These are phyloP conservation scores for cattle (Bos taurus) DNA, from an alignment of 2,113 vertebrate species.

Conservation along the genomic window ARS-UCD2.0 NC_037329.1:47450501-47451000, in stretches of 20 bases:
- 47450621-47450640: neutral
- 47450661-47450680: neutral
- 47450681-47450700: neutral
- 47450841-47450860: neutral
- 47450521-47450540: neutral
- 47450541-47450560: neutral
- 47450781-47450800: neutral
- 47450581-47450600: neutral
- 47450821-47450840: neutral
- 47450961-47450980: neutral
- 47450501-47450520: neutral
- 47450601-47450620: neutral
- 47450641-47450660: neutral
- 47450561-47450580: neutral
- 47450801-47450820: slow-evolving; percentile 37
- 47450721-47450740: neutral
- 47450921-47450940: neutral
- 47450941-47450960: neutral
- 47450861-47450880: neutral
- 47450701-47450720: neutral
- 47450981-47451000: neutral
- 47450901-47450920: neutral
- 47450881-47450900: neutral
- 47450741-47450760: neutral
- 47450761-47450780: neutral